Percentiles rank a stretch among this genome's conserved stretches.
Evolutionary conservation across 2,888 invertebrate genomes (phyloP).

Genomic region (Podabrus alpinus): DNA sequence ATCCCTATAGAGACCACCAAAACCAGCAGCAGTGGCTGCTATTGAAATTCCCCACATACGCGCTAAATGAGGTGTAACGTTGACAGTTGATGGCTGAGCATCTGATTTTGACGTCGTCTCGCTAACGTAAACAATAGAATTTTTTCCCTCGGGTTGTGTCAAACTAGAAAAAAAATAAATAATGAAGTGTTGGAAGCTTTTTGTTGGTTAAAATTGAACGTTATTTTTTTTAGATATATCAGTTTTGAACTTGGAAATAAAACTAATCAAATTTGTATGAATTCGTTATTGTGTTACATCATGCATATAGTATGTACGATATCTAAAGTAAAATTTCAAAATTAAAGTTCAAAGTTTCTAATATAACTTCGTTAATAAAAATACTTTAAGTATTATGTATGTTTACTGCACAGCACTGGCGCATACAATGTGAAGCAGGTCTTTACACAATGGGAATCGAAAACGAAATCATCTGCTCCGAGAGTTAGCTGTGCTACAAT

Average conservation of each 20-base stretch:
- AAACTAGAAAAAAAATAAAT: constrained; percentile 15
- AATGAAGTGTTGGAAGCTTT: constrained; percentile 14
- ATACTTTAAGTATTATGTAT: background rate
- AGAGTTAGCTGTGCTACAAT: background rate
- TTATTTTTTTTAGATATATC: background rate
- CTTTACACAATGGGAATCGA: background rate
- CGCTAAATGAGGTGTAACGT: constrained; percentile 33
- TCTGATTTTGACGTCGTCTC: constrained; percentile 31
- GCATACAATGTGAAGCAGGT: background rate
- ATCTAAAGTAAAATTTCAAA: background rate
- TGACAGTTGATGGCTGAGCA: constrained; percentile 34
- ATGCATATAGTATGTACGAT: background rate
- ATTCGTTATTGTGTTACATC: background rate
- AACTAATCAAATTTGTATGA: background rate
- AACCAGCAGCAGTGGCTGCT: constrained; percentile 6
- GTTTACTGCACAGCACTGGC: no score
- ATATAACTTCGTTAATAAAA: background rate
- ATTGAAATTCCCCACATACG: constrained; percentile 36
- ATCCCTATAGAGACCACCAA: constrained; percentile 17
- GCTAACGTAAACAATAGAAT: constrained; percentile 32
- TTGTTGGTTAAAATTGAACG: background rate
- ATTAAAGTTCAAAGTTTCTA: background rate
- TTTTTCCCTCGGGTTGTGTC: constrained; percentile 10
- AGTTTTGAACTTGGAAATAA: background rate
- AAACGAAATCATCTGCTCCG: background rate